Conservation (phyloP, 2,113 vertebrate species). For the Catharus minimus region DNA sequence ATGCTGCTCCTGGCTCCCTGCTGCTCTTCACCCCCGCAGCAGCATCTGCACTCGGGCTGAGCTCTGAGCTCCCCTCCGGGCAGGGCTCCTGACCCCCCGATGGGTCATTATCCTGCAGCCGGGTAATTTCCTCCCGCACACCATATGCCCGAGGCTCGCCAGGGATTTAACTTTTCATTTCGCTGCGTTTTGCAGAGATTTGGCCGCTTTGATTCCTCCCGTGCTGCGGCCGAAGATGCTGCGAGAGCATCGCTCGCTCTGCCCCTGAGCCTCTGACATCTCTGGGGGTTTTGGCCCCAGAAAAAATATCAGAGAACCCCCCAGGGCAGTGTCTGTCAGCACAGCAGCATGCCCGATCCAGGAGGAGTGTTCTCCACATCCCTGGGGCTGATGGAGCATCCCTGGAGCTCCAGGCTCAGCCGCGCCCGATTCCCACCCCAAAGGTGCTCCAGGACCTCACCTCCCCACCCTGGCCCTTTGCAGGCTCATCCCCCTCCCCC, state of each 20-base stretch:
- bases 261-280: fast-evolving
- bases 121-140: constrained; percentile 14
- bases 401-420: background rate
- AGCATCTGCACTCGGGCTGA: background rate
- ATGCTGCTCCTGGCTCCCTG: fast-evolving
- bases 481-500: fast-evolving
- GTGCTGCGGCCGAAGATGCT: background rate
- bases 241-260: fast-evolving
- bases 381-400: background rate
- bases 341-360: fast-evolving
- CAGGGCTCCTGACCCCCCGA: background rate
- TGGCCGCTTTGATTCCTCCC: background rate
- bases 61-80: background rate
- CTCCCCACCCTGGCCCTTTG: background rate
- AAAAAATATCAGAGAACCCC: background rate
- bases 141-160: constrained; percentile 36
- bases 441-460: fast-evolving
- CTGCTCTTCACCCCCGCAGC: background rate
- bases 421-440: background rate
- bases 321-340: fast-evolving
- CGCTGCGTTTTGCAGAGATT: background rate
- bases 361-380: fast-evolving
- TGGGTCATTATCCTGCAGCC: constrained; percentile 23
- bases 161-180: constrained; percentile 42
- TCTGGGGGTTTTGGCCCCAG: background rate